These are phyloP conservation scores for Stegana nigrithorax DNA, from an alignment of 2,888 invertebrate genomes.

Conservation along the genomic window DNA sequence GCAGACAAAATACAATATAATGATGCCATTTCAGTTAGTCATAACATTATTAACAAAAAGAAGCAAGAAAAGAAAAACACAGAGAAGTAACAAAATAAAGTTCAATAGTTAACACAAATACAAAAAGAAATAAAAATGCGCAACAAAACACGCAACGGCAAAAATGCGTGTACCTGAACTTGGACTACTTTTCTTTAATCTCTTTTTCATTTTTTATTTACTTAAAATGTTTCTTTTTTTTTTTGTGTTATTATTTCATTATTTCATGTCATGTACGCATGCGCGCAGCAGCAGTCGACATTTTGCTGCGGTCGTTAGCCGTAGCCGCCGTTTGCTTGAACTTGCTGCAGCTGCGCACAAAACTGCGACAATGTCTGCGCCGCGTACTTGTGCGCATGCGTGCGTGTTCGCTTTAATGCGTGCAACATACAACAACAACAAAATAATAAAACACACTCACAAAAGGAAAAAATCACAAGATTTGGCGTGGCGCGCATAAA, in stretches of 20 bases:
- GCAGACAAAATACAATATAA: not conserved
- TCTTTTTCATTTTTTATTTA: too few species aligned
- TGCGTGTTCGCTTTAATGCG: constrained; percentile 23
- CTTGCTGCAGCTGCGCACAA: constrained; percentile 23
- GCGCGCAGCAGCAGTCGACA: constrained; percentile 28
- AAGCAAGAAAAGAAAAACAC: too few species aligned
- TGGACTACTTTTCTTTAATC: constrained; percentile 7
- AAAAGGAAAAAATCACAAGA: too few species aligned
- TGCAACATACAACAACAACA: too few species aligned
- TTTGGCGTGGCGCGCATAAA: too few species aligned
- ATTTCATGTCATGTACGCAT: too few species aligned
- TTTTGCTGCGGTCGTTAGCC: too few species aligned
- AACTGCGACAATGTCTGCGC: constrained; percentile 35
- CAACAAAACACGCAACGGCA: not conserved
- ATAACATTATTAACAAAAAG: too few species aligned
- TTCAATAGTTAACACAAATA: not conserved
- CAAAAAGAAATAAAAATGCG: not conserved
- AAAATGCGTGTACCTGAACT: constrained; percentile 14
- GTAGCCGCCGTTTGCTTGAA: not conserved
- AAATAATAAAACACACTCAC: too few species aligned
- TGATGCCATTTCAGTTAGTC: not conserved
- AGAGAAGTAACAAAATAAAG: not conserved
- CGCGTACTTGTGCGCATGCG: constrained; percentile 31
- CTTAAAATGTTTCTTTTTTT: too few species aligned
- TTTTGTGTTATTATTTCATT: too few species aligned